These are phyloP conservation scores for Agriopis aurantiaria DNA, from an alignment of 2,888 invertebrate genomes.

Conservation along the genomic window DNA sequence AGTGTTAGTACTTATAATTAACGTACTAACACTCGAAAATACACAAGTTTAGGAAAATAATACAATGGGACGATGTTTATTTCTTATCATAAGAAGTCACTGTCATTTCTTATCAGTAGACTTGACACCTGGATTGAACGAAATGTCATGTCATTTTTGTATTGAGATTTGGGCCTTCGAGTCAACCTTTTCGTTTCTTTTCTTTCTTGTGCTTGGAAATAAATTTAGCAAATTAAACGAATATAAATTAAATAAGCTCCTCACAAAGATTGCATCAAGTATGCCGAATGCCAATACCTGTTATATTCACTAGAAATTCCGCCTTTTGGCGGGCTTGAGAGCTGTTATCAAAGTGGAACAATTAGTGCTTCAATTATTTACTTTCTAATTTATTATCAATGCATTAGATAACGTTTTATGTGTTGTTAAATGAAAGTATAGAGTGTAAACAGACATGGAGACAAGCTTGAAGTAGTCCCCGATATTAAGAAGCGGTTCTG, in stretches of 20 bases:
- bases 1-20: too few relatives aligned
- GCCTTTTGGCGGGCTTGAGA: slow-evolving; percentile 7
- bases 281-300: background rate
- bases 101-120: background rate
- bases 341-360: slow-evolving; percentile 37
- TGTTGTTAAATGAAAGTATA: slow-evolving; percentile 48
- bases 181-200: background rate
- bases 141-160: background rate
- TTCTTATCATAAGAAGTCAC: background rate
- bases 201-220: background rate
- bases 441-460: slow-evolving; percentile 57
- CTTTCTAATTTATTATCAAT: slow-evolving; percentile 62
- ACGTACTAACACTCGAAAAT: too few relatives aligned
- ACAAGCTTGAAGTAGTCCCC: slow-evolving; percentile 42
- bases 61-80: too few relatives aligned
- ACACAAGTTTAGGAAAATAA: too few relatives aligned
- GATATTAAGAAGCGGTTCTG: slow-evolving; percentile 20
- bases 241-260: background rate
- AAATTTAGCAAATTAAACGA: background rate
- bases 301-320: too few relatives aligned
- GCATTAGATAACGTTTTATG: slow-evolving; percentile 54
- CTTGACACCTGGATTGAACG: too few relatives aligned
- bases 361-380: slow-evolving; percentile 51
- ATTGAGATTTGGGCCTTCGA: background rate
- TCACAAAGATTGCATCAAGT: background rate